Conservation (phyloP, 2,888 invertebrate genomes). For the Rambutsinella grinnellia region DNA sequence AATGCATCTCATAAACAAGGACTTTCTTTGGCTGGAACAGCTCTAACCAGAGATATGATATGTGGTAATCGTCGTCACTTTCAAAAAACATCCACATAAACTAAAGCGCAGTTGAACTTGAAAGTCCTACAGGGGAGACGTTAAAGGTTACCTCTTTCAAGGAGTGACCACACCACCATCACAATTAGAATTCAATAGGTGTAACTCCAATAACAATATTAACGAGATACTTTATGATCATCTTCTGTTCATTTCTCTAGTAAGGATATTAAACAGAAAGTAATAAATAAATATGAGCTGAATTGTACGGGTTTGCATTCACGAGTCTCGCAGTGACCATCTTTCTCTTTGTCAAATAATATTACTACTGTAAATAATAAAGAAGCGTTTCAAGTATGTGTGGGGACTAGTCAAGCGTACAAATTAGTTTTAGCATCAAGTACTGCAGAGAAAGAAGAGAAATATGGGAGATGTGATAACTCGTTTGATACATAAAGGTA, state of each 20-base stretch:
- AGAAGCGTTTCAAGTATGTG: too few relatives aligned
- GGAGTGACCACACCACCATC: constrained; percentile 11
- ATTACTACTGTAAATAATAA: not conserved
- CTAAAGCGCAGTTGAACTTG: not conserved
- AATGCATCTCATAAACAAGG: constrained; percentile 12
- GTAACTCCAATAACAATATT: constrained; percentile 29
- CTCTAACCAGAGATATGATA: not conserved
- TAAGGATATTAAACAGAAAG: not conserved
- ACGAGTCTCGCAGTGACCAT: not conserved
- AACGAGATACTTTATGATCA: constrained; percentile 28
- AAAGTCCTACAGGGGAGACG: constrained; percentile 4
- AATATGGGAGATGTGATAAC: constrained; percentile 1
- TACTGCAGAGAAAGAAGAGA: not conserved
- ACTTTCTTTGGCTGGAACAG: not conserved
- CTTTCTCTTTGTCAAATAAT: constrained; percentile 36
- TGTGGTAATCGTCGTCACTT: not conserved
- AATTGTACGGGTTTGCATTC: not conserved
- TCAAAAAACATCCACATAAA: not conserved
- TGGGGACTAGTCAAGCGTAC: not conserved
- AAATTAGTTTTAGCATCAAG: not conserved
- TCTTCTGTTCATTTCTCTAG: not conserved
- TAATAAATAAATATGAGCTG: not conserved
- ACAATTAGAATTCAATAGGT: constrained; percentile 47
- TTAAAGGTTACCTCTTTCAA: constrained; percentile 16
- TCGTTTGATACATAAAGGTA: not conserved